Conservation (phyloP, 2,113 vertebrate species). For the Peromyscus maniculatus region DNA sequence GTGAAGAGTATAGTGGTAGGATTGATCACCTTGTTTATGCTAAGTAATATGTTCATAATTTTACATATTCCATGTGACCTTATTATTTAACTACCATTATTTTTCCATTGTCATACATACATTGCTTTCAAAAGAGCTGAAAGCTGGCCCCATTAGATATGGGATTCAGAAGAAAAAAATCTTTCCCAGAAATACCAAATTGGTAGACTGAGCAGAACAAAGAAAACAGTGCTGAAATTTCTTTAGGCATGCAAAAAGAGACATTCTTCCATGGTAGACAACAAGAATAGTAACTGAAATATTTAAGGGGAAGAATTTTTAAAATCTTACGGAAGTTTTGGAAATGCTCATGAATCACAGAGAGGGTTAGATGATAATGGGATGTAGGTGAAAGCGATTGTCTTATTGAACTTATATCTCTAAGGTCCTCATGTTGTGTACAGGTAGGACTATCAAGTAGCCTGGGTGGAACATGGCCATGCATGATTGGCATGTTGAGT, state of each 20-base stretch:
- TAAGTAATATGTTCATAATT: background rate
- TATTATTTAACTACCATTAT: background rate
- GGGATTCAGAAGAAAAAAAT: background rate
- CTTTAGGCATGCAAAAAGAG: background rate
- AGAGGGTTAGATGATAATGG: background rate
- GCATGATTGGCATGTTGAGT: background rate
- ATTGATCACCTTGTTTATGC: background rate
- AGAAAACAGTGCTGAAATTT: background rate
- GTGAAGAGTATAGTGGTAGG: background rate
- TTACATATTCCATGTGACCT: background rate
- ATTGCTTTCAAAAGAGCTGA: background rate
- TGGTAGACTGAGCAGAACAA: background rate
- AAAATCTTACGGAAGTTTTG: background rate
- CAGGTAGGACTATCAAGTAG: slow-evolving; percentile 9
- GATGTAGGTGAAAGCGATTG: background rate
- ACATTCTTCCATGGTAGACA: background rate
- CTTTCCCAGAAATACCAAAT: background rate
- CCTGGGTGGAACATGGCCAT: background rate
- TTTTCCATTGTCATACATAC: background rate
- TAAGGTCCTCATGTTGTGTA: background rate
- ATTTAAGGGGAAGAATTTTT: background rate
- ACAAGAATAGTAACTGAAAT: background rate
- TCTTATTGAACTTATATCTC: background rate
- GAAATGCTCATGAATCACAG: background rate
- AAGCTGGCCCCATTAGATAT: background rate